Evolutionary conservation across 2,797 vertebrate genomes (phyloP).

Genomic region (Bradypodion ventrale): DNA sequence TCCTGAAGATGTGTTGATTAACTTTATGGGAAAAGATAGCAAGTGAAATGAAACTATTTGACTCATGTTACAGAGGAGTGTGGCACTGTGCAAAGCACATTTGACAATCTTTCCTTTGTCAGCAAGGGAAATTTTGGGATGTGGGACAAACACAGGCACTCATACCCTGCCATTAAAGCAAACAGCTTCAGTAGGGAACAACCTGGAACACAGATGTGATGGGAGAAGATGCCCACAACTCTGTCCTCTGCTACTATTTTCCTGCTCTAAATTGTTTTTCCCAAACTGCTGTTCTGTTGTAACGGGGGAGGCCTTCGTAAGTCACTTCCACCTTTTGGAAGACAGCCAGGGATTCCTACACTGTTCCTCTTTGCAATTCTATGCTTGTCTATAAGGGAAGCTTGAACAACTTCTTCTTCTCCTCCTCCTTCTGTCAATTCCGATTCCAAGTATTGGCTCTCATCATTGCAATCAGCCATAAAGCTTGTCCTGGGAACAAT

Average conservation of each 20-base stretch:
- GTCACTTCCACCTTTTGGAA: too few species aligned
- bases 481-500: too few species aligned
- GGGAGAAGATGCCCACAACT: neutral
- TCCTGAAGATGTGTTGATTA: neutral
- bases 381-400: neutral
- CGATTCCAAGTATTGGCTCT: too few species aligned
- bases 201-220: neutral
- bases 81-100: neutral
- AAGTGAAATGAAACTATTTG: neutral
- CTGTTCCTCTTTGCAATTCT: neutral
- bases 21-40: neutral
- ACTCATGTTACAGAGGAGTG: neutral
- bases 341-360: too few species aligned
- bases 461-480: too few species aligned
- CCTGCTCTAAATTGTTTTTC: neutral
- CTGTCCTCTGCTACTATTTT: neutral
- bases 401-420: neutral
- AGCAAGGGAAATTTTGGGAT: neutral
- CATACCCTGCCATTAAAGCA: neutral
- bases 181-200: neutral
- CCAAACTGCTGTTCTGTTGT: neutral
- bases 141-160: neutral
- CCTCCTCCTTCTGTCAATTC: too few species aligned
- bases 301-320: too few species aligned
- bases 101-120: neutral